A percentile compares a stretch with the other conserved stretches of the same genome.
phyloP scores from a whole-genome alignment of 1,140 invertebrate species.

The Cylas formicarius region DNA sequence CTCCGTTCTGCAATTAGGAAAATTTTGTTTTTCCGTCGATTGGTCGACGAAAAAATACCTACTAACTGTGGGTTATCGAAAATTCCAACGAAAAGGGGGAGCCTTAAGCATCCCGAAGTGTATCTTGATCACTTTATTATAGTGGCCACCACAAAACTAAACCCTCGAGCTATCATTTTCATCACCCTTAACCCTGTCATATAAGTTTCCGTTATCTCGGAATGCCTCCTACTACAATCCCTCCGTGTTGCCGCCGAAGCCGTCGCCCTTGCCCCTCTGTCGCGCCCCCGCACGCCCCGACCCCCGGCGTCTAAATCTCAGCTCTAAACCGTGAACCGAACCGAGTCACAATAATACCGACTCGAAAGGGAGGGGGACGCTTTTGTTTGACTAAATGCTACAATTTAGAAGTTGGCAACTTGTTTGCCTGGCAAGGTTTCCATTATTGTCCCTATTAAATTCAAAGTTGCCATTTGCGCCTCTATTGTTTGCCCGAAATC shows the following conservation, averaged over 20 bases:
- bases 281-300: constrained; percentile 2
- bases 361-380: constrained; percentile 33
- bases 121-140: constrained; percentile 38
- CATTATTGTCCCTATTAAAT: constrained; percentile 39
- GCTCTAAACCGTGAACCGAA: constrained; percentile 23
- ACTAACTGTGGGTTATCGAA: background rate
- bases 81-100: constrained; percentile 9
- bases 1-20: too few species aligned
- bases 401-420: constrained; percentile 43
- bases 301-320: constrained; percentile 16
- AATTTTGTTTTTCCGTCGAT: too few species aligned
- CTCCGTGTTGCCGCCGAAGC: constrained; percentile 1
- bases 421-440: constrained; percentile 40
- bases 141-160: constrained; percentile 38
- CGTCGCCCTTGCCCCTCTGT: constrained; percentile 6
- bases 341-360: constrained; percentile 35
- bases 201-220: constrained; percentile 43
- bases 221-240: constrained; percentile 13
- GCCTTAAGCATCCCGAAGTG: constrained; percentile 24
- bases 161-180: constrained; percentile 41
- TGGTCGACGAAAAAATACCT: too few species aligned
- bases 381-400: constrained; percentile 43
- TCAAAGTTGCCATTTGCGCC: constrained; percentile 40
- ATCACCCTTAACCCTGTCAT: constrained; percentile 45
- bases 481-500: constrained; percentile 32